Base-by-base conservation (phyloP, 2,797 vertebrate genomes). In the Danio kyathit region DNA sequence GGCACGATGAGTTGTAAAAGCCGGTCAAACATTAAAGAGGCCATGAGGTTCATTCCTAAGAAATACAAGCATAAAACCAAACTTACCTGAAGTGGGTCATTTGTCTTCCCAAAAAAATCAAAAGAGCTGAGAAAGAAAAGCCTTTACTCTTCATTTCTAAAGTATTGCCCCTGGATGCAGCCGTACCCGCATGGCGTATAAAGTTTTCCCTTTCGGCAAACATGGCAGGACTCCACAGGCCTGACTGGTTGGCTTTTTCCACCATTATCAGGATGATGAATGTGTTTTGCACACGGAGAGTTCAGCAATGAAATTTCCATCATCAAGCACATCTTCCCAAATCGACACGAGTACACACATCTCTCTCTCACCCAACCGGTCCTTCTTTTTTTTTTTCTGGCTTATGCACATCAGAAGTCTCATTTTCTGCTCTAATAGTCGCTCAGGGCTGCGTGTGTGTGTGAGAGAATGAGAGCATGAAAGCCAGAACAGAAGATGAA, bases 81-180 rank as follows among this genome's bases (percentile, higher is more conserved):
- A 89, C 91, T 89, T 89, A 93, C 89, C 91, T 91, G 82, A 43
- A 86, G 85, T 1, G 16, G 44, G 38, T 82, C 17, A 86, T 87
- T 87, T 80, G 74, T 87, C 78, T 61, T 86, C 64, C 59, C 11
- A 13, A 49, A 52, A 82, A 83, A 79, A 85, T 61, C 74, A 80
- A 87, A 73, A 80, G 49, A 48, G 12, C 6, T 73, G 19, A 21
- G 60, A 76, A 65, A 69, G 80, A 82, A 71, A 81, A 70, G 64
- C 70, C n/a, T 71, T 57, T 82, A 66, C 10, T 85, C 66, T 85
- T 61, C 48, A 52, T 70, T 79, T 78, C 64, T 76, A 69, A 83
- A 65, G 60, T 73, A 52, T 64, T 56, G 54, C 76, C 64, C 60
- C 44, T 74, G 85, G 80, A 76, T 76, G 82, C 19, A 69, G 80